phyloP scores from a whole-genome alignment of 1,140 invertebrate genomes.

The Hirudo medicinalis region DNA sequence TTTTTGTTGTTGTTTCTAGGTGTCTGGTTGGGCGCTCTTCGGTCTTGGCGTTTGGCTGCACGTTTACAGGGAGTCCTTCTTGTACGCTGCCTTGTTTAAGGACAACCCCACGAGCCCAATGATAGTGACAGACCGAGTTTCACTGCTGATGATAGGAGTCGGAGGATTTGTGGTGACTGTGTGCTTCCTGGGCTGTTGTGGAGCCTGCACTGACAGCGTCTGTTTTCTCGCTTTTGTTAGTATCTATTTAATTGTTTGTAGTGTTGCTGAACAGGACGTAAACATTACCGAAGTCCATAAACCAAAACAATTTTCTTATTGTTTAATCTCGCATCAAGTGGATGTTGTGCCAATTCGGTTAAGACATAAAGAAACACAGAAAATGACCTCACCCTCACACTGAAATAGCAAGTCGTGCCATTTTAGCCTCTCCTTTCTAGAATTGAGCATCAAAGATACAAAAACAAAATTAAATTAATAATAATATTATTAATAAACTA shows the following conservation, averaged over 20 bases:
- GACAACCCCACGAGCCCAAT: constrained; percentile 4
- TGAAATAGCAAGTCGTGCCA: no score
- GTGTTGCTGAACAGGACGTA: no score
- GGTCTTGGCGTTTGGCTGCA: constrained; percentile 13
- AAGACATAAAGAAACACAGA: no score
- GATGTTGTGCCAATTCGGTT: no score
- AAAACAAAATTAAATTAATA: no score
- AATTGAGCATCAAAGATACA: no score
- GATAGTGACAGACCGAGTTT: constrained; percentile 10
- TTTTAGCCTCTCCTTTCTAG: no score
- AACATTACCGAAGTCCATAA: no score
- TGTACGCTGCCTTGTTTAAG: constrained; percentile 12
- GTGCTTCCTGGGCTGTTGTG: constrained; percentile 14
- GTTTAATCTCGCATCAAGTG: no score
- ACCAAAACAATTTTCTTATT: no score
- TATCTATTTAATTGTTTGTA: not conserved
- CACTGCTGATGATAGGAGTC: constrained; percentile 7
- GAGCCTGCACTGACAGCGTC: constrained; percentile 19
- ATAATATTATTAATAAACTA: no score
- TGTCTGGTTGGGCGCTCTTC: constrained; percentile 12
- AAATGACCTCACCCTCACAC: no score
- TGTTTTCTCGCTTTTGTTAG: constrained; percentile 17
- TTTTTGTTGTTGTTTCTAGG: not conserved
- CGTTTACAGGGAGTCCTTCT: constrained; percentile 15
- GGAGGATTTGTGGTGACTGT: constrained; percentile 8